Evolutionary conservation across 2,797 vertebrate species (phyloP), one percentile per base, ranked within the genome.

Genomic region (Fundulus diaphanus): DNA sequence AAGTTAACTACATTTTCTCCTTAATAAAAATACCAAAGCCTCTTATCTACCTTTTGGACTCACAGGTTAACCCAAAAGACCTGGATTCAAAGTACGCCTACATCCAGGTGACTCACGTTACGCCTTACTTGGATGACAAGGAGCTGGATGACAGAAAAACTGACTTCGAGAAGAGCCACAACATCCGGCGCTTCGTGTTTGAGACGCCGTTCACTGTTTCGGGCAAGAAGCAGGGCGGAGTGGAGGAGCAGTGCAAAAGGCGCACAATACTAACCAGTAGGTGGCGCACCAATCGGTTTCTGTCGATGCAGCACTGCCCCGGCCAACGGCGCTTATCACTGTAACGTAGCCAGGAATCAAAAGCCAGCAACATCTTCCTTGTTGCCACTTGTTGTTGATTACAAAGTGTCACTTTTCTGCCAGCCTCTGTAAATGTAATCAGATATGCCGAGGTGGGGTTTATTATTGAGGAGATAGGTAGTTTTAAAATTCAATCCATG

Each of bases 71-170:
- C 92, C 96, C 98, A 0, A 99, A 98, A 86, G 98, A 99, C 91
- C 94, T 99, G 76, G 98, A 99, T 90, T 96, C 96, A 56, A 99
- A 97, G 91, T 98, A 96, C 1, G 98, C 98, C n/a, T 99, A 99
- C 82, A 98, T 99, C 90, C 98, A 99, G 92, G 98, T 99, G 88
- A 99, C 98, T 0, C 97, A 99, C 0, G 98, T 99, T 57, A 92
- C 91, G 3, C 97, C 98, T 0, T 96, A 97, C 92, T 96, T 99
- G 20, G 98, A 99, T 37, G 98, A 99, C 73, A 99, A 99, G 81
- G 98, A 99, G 90, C 84, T 97, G 67, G 97, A 97, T 79, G 98
- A 99, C 79, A 95, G 98, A 84, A 97, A 96, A 88, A 99, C 98
- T 0, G 97, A 99, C 83, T 99, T 99, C 61, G 98, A 99, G 92